Conservation (phyloP, 2,113 vertebrate species). For the Thalassarche chlororhynchos region DNA sequence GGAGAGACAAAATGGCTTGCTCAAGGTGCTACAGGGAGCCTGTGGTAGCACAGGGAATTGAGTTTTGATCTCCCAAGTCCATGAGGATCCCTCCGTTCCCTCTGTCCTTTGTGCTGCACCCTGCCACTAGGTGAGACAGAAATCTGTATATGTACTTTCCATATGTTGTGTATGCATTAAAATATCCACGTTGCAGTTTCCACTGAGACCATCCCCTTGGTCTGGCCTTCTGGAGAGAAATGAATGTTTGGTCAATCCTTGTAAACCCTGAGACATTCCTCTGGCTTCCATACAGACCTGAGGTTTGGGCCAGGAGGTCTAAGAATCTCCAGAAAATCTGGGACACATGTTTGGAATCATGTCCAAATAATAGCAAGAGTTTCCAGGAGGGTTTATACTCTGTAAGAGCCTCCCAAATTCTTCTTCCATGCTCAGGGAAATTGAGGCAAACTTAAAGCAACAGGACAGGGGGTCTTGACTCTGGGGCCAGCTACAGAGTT, state of each 20-base stretch:
- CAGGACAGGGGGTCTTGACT: neutral
- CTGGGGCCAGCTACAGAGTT: neutral
- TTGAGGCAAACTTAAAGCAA: neutral
- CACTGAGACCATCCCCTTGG: neutral
- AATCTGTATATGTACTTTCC: neutral
- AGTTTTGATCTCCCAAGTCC: neutral
- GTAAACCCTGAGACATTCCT: constrained; percentile 18
- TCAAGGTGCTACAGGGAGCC: neutral
- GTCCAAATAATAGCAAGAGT: neutral
- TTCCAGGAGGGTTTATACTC: neutral
- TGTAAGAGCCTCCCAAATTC: neutral
- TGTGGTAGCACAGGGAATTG: neutral
- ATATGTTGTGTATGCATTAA: neutral
- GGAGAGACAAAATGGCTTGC: neutral
- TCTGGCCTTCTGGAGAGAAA: neutral
- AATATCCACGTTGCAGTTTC: neutral
- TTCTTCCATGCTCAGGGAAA: neutral
- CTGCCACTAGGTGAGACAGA: neutral
- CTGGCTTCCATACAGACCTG: constrained; percentile 20
- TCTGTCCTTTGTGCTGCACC: neutral
- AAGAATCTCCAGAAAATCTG: neutral
- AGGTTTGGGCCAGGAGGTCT: constrained; percentile 30
- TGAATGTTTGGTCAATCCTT: neutral
- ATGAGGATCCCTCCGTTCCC: fast-evolving
- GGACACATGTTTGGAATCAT: neutral